Conservation (phyloP, 2,113 vertebrate species). For the Misgurnus anguillicaudatus region DNA sequence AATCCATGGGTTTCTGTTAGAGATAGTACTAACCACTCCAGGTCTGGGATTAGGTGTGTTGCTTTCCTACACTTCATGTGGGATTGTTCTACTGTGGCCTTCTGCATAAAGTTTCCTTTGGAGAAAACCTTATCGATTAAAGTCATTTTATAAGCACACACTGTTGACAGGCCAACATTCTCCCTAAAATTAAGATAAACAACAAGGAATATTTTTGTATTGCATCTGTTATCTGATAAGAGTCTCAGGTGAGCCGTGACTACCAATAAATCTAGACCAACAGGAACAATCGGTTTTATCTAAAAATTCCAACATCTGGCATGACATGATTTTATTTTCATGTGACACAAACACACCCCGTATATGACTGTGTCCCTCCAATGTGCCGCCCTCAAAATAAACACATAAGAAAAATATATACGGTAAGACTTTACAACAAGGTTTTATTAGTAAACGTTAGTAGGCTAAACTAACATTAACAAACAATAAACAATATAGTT, state of each 20-base stretch:
- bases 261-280: background rate
- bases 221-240: background rate
- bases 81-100: conserved; percentile 90
- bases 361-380: conserved; percentile 88
- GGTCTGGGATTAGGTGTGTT: conserved; percentile 86
- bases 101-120: conserved; percentile 96
- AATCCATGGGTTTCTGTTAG: background rate
- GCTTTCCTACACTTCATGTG: conserved; percentile 94
- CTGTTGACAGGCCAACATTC: conserved; percentile 91
- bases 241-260: background rate
- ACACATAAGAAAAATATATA: too few species aligned
- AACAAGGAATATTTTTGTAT: background rate
- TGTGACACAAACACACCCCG: conserved; percentile 68
- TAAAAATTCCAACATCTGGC: background rate
- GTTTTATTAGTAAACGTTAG: too few species aligned
- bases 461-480: too few species aligned
- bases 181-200: conserved; percentile 75
- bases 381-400: conserved; percentile 81
- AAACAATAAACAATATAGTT: too few species aligned
- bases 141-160: conserved; percentile 88
- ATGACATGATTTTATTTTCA: background rate
- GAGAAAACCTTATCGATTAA: conserved; percentile 88
- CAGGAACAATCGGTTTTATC: background rate
- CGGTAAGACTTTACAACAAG: too few species aligned
- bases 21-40: conserved; percentile 86